These are phyloP conservation scores for Forbesichthys papilliferus DNA, from an alignment of 2,113 vertebrate species.

Conservation along the genomic window DNA sequence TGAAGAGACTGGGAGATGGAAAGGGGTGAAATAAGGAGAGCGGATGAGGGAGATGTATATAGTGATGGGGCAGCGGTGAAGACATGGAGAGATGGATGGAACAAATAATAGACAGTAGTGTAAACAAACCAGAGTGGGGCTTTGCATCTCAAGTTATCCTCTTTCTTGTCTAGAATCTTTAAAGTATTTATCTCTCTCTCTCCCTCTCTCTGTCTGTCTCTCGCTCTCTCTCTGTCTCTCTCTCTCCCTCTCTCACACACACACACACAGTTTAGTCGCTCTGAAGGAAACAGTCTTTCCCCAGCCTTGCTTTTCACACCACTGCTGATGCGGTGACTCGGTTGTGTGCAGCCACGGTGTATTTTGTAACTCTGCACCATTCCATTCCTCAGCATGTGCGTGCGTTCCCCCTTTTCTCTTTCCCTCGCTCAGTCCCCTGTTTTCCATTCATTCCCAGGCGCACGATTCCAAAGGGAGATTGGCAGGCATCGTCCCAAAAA, in stretches of 20 bases:
- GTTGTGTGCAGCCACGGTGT: constrained; percentile 2
- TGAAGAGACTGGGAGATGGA: constrained; percentile 16
- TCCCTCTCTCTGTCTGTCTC: not conserved
- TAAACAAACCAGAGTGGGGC: constrained; percentile 6
- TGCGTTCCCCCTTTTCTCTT: constrained; percentile 2
- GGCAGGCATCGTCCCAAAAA: constrained; percentile 44
- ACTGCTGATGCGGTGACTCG: not conserved
- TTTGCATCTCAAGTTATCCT: constrained; percentile 13
- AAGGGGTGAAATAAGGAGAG: constrained; percentile 10
- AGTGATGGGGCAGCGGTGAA: not conserved
- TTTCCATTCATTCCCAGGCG: constrained; percentile 17
- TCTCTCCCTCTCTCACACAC: not conserved
- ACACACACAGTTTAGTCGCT: not conserved
- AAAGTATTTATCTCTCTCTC: not conserved
- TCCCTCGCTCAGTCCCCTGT: constrained; percentile 7
- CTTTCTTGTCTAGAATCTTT: constrained; percentile 20
- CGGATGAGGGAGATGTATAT: constrained; percentile 4
- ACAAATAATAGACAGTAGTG: constrained; percentile 4
- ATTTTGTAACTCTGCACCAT: constrained; percentile 1
- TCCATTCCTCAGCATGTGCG: not conserved
- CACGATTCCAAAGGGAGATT: constrained; percentile 32
- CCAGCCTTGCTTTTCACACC: not conserved
- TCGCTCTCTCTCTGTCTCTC: not conserved
- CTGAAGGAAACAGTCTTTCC: not conserved
- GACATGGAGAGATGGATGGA: constrained; percentile 4